Conservation (phyloP, 2,888 invertebrate genomes). For the Rhingia campestris region DNA sequence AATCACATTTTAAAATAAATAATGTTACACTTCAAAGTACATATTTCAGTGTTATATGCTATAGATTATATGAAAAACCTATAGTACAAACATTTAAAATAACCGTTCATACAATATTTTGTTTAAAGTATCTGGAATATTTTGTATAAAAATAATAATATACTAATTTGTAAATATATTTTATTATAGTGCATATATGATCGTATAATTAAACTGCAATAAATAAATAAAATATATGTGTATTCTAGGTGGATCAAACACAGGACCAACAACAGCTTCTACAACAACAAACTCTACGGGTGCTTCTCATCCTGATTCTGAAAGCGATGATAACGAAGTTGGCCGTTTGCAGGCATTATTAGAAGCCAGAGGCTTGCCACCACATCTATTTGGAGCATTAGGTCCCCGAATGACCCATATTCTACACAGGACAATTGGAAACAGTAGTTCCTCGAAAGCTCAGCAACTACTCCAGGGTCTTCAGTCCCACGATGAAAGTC, state of each 20-base stretch:
- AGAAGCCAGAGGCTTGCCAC: constrained; percentile 97
- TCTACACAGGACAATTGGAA: constrained; percentile 96
- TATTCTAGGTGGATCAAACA: constrained; percentile 47
- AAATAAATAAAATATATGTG: background rate
- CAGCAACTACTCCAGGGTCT: constrained; percentile 95
- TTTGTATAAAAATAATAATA: background rate
- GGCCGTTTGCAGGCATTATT: constrained; percentile 96
- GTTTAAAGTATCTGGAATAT: no score
- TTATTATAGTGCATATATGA: background rate
- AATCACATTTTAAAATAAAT: no score
- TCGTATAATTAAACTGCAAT: no score
- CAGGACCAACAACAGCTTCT: constrained; percentile 69
- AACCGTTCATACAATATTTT: no score
- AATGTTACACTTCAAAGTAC: no score
- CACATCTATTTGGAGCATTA: constrained; percentile 96
- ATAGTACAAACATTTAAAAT: no score
- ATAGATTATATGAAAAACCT: no score
- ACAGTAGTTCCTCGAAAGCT: constrained; percentile 93
- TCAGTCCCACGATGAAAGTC: constrained; percentile 97
- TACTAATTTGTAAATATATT: background rate
- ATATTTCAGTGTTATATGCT: no score
- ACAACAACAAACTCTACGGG: constrained; percentile 60
- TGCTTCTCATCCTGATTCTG: constrained; percentile 85
- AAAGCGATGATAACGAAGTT: constrained; percentile 96
- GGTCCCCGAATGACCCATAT: constrained; percentile 98